Percentiles rank a stretch among this genome's conserved stretches.
Evolutionary conservation across 2,797 vertebrate genomes (phyloP).

Genomic region (Tolypeutes matacus): DNA sequence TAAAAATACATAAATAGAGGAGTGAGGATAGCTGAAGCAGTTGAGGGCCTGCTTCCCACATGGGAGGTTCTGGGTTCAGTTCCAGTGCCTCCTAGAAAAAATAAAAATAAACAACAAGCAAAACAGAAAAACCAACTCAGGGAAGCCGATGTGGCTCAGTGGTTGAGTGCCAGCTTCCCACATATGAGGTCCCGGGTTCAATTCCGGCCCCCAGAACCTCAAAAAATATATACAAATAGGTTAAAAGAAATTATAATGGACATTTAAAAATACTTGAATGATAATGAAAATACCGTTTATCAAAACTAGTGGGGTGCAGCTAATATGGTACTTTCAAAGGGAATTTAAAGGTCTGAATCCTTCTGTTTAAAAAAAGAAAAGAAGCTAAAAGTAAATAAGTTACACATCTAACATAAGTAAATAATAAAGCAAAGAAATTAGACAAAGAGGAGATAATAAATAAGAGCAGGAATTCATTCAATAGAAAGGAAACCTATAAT

Average conservation of each 20-base stretch:
- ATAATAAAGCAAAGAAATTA: neutral
- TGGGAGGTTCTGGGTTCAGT: no score
- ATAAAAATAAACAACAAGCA: no score
- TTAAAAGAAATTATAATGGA: neutral
- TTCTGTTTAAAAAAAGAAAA: neutral
- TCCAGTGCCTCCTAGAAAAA: no score
- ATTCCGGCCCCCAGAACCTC: no score
- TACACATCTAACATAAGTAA: neutral
- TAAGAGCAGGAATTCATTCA: neutral
- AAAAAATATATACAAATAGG: neutral
- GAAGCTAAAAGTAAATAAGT: neutral
- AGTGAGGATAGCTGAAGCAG: no score
- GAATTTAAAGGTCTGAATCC: neutral
- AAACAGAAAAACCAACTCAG: no score
- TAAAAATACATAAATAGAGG: neutral
- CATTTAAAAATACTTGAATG: neutral
- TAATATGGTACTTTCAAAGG: neutral
- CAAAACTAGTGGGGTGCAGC: neutral
- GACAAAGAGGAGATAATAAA: neutral
- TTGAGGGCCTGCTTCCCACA: no score
- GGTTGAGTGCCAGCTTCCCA: no score
- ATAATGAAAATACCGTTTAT: neutral
- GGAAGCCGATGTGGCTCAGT: no score
- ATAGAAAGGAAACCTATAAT: neutral
- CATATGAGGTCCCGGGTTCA: no score